Base-by-base conservation (phyloP, 1,140 invertebrate genomes). In the Micrasema minimum region DNA sequence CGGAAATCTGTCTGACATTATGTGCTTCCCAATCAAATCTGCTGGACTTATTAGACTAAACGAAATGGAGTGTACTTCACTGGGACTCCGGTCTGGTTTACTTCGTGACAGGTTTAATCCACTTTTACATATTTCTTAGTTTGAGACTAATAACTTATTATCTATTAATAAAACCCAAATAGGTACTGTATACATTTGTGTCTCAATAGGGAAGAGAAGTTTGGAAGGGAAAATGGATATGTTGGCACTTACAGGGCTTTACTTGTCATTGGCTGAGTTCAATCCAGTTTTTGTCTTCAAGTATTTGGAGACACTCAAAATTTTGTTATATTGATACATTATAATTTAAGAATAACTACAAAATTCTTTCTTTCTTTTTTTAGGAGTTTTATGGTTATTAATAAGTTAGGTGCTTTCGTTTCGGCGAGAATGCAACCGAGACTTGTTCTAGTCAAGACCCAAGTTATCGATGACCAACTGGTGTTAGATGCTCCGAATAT, bases 1-100 rank as follows among this genome's bases (percentile, higher is more conserved):
- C 9, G 73, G 73, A 35, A 55, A 26, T 12, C 66, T 75, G 3
- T 35, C 22, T 11, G 73, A 75, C 18, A 11, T 75, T 45, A 75
- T 75, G 73, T 75, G 73, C 37, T 75, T 75, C 50, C 73, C 73
- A 2, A 72, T 75, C 22, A 75, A 75, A 45, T 75, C 73, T 26
- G 64, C 66, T 20, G 73, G 73, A 26, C 50, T 71, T 26, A 43
- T 75, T 10, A 64, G 66, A 66, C n/a, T 65, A 51, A 38, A 62
- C 10, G 16, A 61, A 16, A 71, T 75, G 73, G 73, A 75, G 62
- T 75, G 73, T 50, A 69, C 69, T 7, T 38, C 41, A 4, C 31
- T 75, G 12, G 73, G 73, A 12, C 66, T 75, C 7, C 62, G 61
- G 66, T 66, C 43, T 10, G 73, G 45, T 2, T 31, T 14, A 41